Conservation (phyloP, 2,888 invertebrate species). For the Sylvicola cinctus region DNA sequence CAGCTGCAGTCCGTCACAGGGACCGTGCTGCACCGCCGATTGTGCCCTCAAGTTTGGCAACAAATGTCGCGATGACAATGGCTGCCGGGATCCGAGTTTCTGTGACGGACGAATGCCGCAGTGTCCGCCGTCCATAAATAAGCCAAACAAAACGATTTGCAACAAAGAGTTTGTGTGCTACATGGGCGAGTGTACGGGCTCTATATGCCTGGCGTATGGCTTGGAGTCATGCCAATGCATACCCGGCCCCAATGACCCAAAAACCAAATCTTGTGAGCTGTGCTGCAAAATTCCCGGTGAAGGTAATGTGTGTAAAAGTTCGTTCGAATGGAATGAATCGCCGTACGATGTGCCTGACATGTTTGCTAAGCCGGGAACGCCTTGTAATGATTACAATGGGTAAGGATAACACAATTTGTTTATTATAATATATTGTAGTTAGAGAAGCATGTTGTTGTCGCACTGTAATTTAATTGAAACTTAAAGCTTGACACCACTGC, state of each 20-base stretch:
- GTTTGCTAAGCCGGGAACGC: slow-evolving; percentile 84
- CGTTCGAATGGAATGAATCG: slow-evolving; percentile 73
- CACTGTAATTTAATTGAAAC: no score
- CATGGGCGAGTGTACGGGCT: slow-evolving; percentile 90
- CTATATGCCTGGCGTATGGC: slow-evolving; percentile 92
- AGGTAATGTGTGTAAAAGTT: slow-evolving; percentile 64
- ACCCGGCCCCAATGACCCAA: slow-evolving; percentile 53
- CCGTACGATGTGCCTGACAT: slow-evolving; percentile 86
- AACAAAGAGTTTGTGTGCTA: slow-evolving; percentile 95
- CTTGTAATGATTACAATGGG: slow-evolving; percentile 85
- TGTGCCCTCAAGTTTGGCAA: slow-evolving; percentile 71
- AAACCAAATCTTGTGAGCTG: slow-evolving; percentile 77
- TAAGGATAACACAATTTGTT: slow-evolving; percentile 11
- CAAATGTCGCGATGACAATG: slow-evolving; percentile 83
- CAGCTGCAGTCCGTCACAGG: slow-evolving; percentile 34
- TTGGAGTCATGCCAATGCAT: slow-evolving; percentile 90
- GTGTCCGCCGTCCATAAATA: slow-evolving; percentile 83
- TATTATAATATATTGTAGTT: neutral
- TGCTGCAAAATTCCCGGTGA: slow-evolving; percentile 78
- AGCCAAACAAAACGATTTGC: slow-evolving; percentile 86
- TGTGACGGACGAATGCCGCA: slow-evolving; percentile 77
- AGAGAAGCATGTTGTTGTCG: neutral
- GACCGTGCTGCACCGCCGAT: slow-evolving; percentile 83
- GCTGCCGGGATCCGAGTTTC: slow-evolving; percentile 79
- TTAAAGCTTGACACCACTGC: no score